Evolutionary conservation across 2,888 invertebrate species (phyloP).

Genomic region (Pristionchus maxplancki): DNA sequence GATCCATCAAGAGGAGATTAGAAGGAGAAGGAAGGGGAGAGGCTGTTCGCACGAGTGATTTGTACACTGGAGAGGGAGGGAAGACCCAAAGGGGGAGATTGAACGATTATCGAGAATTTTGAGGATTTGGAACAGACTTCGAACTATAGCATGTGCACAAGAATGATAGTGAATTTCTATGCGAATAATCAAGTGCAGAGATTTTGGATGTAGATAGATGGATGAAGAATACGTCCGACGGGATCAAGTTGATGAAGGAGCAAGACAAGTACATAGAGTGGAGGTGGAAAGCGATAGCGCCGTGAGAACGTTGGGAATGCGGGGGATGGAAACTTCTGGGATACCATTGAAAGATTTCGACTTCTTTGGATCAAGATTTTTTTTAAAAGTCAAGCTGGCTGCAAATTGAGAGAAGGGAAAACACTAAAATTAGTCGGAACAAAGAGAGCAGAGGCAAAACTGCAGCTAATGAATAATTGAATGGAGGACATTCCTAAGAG

Average conservation of each 20-base stretch:
- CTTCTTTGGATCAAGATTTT: background rate
- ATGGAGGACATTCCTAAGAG: background rate
- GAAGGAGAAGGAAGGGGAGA: background rate
- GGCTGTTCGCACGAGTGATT: conserved; percentile 28
- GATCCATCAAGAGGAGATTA: conserved; percentile 15
- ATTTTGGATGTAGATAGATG: background rate
- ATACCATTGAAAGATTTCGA: background rate
- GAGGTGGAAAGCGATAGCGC: background rate
- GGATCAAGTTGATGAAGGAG: background rate
- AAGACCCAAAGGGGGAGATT: conserved; percentile 1
- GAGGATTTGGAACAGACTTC: background rate
- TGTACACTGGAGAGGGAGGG: conserved; percentile 31
- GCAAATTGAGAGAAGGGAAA: background rate
- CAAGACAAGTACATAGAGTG: conserved; percentile 17
- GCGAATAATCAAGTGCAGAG: background rate
- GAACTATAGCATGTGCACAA: background rate
- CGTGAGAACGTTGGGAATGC: background rate
- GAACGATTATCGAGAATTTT: background rate
- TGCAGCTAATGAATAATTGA: background rate
- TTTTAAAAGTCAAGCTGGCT: background rate
- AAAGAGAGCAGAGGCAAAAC: background rate
- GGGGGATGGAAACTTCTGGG: background rate
- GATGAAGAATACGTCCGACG: background rate
- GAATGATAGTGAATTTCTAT: no score
- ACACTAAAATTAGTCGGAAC: background rate